Percentiles rank a stretch among this genome's conserved stretches.
Evolutionary conservation across 2,888 invertebrate species (phyloP).

Genomic region (Cheilosia vulpina): DNA sequence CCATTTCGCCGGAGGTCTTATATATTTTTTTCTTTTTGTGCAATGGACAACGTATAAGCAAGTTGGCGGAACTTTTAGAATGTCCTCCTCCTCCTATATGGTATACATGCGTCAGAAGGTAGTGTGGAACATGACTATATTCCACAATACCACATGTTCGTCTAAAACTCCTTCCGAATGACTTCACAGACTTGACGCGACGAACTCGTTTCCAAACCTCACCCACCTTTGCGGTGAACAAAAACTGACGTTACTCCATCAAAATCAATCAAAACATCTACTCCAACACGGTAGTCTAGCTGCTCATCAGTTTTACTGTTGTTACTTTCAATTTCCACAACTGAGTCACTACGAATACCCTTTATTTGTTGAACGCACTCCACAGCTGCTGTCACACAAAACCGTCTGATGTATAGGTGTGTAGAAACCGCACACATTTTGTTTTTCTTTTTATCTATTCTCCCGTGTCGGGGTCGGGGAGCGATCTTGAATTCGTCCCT

Average conservation of each 20-base stretch:
- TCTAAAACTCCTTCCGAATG: too few relatives aligned
- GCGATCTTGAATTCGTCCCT: slow-evolving; percentile 41
- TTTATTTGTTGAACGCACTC: slow-evolving; percentile 12
- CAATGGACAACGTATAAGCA: too few relatives aligned
- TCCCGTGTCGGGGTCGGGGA: background rate
- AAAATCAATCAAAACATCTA: slow-evolving; percentile 42
- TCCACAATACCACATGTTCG: too few relatives aligned
- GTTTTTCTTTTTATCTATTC: slow-evolving; percentile 10
- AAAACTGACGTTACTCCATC: background rate
- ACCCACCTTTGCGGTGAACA: background rate
- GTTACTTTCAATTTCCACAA: slow-evolving; percentile 26
- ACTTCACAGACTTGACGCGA: too few relatives aligned
- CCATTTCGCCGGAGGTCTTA: too few relatives aligned
- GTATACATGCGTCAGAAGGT: too few relatives aligned
- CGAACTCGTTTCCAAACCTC: too few relatives aligned
- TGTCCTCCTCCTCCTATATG: too few relatives aligned
- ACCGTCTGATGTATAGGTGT: background rate
- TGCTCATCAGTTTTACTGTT: background rate
- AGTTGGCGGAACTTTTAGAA: too few relatives aligned
- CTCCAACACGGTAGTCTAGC: slow-evolving; percentile 41
- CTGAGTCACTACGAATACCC: slow-evolving; percentile 39
- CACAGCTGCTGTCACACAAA: slow-evolving; percentile 35
- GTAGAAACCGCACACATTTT: background rate
- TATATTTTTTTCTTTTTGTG: too few relatives aligned
- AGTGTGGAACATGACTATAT: too few relatives aligned